These are phyloP conservation scores for Dynastes hyllus DNA, from an alignment of 2,888 invertebrate genomes.

Conservation along the genomic window DNA sequence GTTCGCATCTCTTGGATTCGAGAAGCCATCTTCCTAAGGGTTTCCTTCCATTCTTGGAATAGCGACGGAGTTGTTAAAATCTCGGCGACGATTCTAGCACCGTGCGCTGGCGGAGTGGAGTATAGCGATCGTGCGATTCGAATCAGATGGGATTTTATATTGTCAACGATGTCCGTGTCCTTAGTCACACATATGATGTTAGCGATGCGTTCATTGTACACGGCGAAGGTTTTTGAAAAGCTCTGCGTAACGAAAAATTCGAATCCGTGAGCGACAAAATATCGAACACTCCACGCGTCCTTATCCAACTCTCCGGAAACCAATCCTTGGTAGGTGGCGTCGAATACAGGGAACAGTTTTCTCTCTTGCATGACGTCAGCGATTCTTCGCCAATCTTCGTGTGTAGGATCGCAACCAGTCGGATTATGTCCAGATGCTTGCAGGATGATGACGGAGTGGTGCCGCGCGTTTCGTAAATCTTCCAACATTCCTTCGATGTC, in stretches of 20 bases:
- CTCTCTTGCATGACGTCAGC: slow-evolving; percentile 88
- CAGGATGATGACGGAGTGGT: slow-evolving; percentile 89
- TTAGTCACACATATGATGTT: slow-evolving; percentile 90
- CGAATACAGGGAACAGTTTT: slow-evolving; percentile 93
- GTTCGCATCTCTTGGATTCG: slow-evolving; percentile 92
- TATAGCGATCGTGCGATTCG: slow-evolving; percentile 91
- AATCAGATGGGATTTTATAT: slow-evolving; percentile 90
- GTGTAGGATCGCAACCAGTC: slow-evolving; percentile 96
- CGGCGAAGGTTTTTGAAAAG: slow-evolving; percentile 99
- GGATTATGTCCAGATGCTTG: slow-evolving; percentile 99
- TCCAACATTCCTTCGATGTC: slow-evolving; percentile 86
- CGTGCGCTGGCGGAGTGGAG: slow-evolving; percentile 75
- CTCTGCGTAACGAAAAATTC: too few relatives aligned
- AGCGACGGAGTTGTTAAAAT: slow-evolving; percentile 85
- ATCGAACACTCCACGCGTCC: slow-evolving; percentile 94
- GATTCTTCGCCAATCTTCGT: slow-evolving; percentile 93
- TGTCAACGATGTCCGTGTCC: slow-evolving; percentile 75
- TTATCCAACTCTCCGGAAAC: slow-evolving; percentile 94
- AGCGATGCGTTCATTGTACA: slow-evolving; percentile 98
- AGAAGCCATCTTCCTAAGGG: slow-evolving; percentile 89
- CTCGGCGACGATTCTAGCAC: slow-evolving; percentile 87
- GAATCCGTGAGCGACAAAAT: slow-evolving; percentile 76
- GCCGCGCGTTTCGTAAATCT: slow-evolving; percentile 86
- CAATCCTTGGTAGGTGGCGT: slow-evolving; percentile 97
- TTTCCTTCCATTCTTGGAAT: slow-evolving; percentile 89